Percentiles rank a stretch among this genome's conserved stretches.
phyloP scores from a whole-genome alignment of 1,140 invertebrate genomes.

The Brachionus rubens region DNA sequence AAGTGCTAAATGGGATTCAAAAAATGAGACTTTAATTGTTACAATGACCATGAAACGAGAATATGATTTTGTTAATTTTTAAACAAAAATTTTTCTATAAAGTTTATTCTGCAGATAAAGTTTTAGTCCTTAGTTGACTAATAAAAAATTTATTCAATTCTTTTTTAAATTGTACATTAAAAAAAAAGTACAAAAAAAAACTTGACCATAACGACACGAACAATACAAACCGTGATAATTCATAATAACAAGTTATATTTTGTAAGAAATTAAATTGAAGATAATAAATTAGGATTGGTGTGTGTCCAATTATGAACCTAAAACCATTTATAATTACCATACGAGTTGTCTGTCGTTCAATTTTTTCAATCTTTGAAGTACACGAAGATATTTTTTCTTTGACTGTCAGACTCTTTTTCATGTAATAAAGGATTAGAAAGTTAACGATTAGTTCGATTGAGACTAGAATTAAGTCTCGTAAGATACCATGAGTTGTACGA shows the following conservation, averaged over 20 bases:
- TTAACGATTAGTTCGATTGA: not conserved
- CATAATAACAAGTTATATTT: not conserved
- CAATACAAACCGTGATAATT: not conserved
- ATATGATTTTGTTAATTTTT: conserved; percentile 79
- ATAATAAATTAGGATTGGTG: conserved; percentile 5
- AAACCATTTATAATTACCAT: conserved; percentile 7
- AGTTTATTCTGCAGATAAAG: no score
- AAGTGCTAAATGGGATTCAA: conserved; percentile 73
- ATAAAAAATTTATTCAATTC: no score
- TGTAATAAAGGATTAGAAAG: not conserved
- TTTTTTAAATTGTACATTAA: not conserved
- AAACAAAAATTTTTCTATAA: no score
- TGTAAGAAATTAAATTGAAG: not conserved
- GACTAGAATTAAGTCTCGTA: not conserved
- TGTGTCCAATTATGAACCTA: not conserved
- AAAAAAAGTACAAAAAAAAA: conserved; percentile 24
- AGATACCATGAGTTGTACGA: not conserved
- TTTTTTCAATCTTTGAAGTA: not conserved
- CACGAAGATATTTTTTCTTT: not conserved
- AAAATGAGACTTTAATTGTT: conserved; percentile 68
- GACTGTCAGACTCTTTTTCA: not conserved
- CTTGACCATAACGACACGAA: not conserved
- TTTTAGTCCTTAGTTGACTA: no score
- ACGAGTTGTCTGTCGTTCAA: not conserved
- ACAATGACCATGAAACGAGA: conserved; percentile 71